Evolutionary conservation across 2,888 invertebrate species (phyloP), one percentile per base, ranked within the genome.

Genomic region (Cerastis rubricosa): DNA sequence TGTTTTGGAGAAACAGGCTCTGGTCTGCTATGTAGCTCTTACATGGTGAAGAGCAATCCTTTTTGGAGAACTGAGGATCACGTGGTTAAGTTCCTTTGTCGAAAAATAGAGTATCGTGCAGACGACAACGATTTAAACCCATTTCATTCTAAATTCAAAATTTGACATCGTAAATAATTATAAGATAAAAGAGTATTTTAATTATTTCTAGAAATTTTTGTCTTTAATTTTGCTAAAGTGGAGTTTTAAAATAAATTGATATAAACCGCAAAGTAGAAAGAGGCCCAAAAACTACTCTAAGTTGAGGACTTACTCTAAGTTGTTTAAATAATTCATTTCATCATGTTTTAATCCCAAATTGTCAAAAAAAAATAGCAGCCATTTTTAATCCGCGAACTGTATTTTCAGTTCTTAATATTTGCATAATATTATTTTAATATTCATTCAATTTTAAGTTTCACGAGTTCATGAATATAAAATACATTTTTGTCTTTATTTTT

Each of bases 351-450:
- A n/a, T 43, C 6, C 6, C 0, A 47, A 47, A 17, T 45, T 25
- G n/a, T 3, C 45, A 51, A 59, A 29, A 25, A 47, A 59, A 68
- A 29, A 3, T 2, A 43, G 25, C 22, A 47, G 17, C 12, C 5
- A 5, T 35, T 63, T 77, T 54, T 43, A 19, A 78, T 64, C 5
- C 71, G 6, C 0, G 22, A 45, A 71, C 29, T 45, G 35, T 69
- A 40, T 64, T 64, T 78, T 70, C 22, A 72, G 14, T 64, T 64
- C 2, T 45, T 72, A 65, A 59, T 69, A 74, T 80, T 81, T 75
- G 14, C 70, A 57, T 75, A 67, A 63, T 75, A 61, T 80, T 51
- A 61, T 80, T 66, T 80, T 54, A 74, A 49, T 74, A 70, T 74
- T 74, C 61, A 70, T 74, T 61, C n/a, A 14, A 22, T 74, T 69